These are phyloP conservation scores for Eristalinus sepulchralis DNA, from an alignment of 2,888 invertebrate species.

Conservation along the genomic window DNA sequence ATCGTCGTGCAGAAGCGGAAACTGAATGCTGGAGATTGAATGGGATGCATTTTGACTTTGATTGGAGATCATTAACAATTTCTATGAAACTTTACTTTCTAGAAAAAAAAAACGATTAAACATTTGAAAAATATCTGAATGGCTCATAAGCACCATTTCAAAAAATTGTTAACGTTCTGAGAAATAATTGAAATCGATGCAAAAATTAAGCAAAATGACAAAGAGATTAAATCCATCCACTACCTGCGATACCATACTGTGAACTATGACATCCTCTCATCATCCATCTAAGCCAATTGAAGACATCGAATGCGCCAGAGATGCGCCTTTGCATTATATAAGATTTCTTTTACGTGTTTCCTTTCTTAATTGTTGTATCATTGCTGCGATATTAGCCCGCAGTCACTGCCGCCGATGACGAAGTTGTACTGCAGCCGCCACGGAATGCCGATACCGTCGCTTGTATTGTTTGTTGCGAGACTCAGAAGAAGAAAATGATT, in stretches of 20 bases:
- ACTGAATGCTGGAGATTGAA: background rate
- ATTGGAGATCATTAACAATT: background rate
- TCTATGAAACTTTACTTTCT: no score
- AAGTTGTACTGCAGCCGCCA: background rate
- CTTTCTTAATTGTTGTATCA: constrained; percentile 59
- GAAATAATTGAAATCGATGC: no score
- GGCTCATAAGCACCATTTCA: no score
- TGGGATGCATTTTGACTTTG: background rate
- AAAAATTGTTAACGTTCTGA: no score
- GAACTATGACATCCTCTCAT: background rate
- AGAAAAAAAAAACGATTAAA: no score
- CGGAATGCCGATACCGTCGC: background rate
- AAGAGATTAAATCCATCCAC: background rate
- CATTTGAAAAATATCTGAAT: no score
- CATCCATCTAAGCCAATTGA: constrained; percentile 22
- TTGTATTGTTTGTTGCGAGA: constrained; percentile 4
- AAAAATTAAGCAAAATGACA: no score
- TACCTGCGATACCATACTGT: constrained; percentile 23
- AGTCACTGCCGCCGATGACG: background rate
- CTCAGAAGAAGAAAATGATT: constrained; percentile 61
- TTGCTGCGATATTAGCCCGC: constrained; percentile 34
- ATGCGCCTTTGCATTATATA: constrained; percentile 57
- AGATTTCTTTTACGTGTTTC: constrained; percentile 31
- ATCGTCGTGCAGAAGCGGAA: background rate
- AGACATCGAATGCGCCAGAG: constrained; percentile 5